These are phyloP conservation scores for Antennarius maculatus DNA, from an alignment of 2,797 vertebrate genomes.

Conservation along the genomic window DNA sequence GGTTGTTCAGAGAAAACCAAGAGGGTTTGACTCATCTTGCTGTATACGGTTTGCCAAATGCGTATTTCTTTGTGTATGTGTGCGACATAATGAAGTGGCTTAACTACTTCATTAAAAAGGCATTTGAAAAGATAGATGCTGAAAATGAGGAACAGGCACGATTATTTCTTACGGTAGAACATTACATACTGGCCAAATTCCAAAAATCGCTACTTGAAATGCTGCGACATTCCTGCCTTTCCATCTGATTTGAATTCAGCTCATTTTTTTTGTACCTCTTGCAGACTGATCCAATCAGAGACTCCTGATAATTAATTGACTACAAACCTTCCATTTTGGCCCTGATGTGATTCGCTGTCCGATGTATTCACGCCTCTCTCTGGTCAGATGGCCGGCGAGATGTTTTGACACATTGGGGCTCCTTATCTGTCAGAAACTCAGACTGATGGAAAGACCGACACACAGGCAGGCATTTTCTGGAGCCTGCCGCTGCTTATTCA, in stretches of 20 bases:
- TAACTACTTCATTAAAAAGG: constrained; percentile 80
- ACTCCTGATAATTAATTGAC: constrained; percentile 25
- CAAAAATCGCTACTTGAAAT: constrained; percentile 37
- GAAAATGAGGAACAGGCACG: constrained; percentile 57
- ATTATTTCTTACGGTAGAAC: constrained; percentile 58
- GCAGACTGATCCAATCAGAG: constrained; percentile 7
- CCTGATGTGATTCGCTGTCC: constrained; percentile 40
- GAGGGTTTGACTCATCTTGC: constrained; percentile 63
- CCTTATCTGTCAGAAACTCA: constrained; percentile 69
- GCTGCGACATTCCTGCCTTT: constrained; percentile 14
- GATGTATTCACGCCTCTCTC: constrained; percentile 35
- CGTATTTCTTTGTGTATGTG: constrained; percentile 61
- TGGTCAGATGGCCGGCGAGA: constrained; percentile 61
- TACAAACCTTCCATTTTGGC: constrained; percentile 14
- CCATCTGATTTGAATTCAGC: constrained; percentile 10
- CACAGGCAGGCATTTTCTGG: constrained; percentile 57
- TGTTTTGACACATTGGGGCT: constrained; percentile 63
- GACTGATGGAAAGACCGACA: constrained; percentile 60
- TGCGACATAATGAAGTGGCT: constrained; percentile 59
- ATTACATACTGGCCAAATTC: constrained; percentile 54
- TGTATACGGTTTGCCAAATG: constrained; percentile 65
- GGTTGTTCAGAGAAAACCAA: constrained; percentile 69
- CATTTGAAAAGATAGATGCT: constrained; percentile 72
- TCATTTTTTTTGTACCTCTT: not conserved
- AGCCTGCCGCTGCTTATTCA: constrained; percentile 72